Conservation (phyloP, 2,113 vertebrate genomes). For the Rhabdomys dilectus region DNA sequence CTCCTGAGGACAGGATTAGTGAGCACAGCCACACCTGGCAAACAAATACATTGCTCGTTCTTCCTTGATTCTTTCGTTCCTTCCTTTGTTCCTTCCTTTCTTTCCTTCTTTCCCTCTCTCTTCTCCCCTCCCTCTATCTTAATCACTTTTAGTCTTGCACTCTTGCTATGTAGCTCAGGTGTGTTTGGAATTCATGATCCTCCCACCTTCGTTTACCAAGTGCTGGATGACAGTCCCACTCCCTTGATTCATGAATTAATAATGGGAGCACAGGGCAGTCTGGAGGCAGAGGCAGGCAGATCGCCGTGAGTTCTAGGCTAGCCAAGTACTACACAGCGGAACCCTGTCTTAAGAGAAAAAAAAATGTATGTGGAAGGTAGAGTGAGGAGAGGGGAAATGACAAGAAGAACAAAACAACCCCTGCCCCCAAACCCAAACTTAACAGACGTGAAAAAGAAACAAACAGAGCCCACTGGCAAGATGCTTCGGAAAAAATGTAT, state of each 20-base stretch:
- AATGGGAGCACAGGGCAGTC: background rate
- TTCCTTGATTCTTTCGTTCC: rapidly evolving
- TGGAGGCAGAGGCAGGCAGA: background rate
- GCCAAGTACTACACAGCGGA: background rate
- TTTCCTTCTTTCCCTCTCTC: rapidly evolving
- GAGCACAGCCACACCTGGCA: background rate
- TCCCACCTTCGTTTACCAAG: background rate
- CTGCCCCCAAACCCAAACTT: background rate
- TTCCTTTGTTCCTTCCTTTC: too few species aligned
- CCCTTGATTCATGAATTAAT: background rate
- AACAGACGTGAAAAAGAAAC: background rate
- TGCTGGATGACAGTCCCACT: background rate
- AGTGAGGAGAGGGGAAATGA: background rate
- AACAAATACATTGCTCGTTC: background rate
- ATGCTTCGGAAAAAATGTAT: background rate
- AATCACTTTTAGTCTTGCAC: background rate
- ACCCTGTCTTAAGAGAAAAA: background rate
- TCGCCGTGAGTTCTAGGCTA: background rate
- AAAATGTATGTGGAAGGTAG: background rate
- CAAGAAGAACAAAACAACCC: background rate
- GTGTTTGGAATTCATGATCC: background rate
- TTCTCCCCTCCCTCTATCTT: background rate
- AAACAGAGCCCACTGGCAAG: background rate
- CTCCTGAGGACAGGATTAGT: background rate
- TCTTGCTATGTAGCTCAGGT: background rate